phyloP scores from a whole-genome alignment of 2,797 vertebrate species.

The Macrochelys suwanniensis region DNA sequence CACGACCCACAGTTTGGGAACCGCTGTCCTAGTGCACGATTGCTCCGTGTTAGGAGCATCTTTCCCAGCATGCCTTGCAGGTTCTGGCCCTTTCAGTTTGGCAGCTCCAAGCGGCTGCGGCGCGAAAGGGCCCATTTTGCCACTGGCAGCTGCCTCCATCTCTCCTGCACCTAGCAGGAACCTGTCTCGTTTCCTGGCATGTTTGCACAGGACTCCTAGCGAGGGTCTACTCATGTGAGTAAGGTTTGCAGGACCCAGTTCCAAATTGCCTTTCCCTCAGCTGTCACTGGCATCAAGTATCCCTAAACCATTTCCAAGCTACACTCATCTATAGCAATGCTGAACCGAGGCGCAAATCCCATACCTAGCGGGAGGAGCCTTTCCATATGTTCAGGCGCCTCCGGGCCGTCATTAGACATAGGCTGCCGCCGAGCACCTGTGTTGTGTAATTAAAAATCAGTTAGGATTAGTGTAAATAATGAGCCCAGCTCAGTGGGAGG shows the following conservation, averaged over 20 bases:
- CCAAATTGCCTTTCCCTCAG: accelerated
- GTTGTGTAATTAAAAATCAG: background rate
- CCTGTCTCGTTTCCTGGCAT: background rate
- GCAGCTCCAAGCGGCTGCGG: background rate
- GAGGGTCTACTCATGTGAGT: background rate
- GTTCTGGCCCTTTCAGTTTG: background rate
- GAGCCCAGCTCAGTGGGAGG: background rate
- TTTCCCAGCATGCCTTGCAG: background rate
- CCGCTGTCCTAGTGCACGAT: background rate
- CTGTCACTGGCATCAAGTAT: background rate
- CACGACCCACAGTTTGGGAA: background rate
- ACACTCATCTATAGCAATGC: accelerated
- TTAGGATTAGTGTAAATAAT: conserved; percentile 32
- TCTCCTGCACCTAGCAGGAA: background rate
- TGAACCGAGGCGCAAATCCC: background rate
- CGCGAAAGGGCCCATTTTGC: background rate
- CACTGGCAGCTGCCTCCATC: background rate
- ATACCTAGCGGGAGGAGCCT: background rate
- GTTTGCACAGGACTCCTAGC: background rate
- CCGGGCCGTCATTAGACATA: background rate
- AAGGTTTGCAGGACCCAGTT: background rate
- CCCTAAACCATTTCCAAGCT: background rate
- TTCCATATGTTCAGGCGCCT: too few species aligned
- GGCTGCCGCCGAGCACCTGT: conserved; percentile 38
- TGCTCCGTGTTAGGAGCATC: background rate